phyloP scores from a whole-genome alignment of 2,113 vertebrate species.

The Engraulis encrasicolus region DNA sequence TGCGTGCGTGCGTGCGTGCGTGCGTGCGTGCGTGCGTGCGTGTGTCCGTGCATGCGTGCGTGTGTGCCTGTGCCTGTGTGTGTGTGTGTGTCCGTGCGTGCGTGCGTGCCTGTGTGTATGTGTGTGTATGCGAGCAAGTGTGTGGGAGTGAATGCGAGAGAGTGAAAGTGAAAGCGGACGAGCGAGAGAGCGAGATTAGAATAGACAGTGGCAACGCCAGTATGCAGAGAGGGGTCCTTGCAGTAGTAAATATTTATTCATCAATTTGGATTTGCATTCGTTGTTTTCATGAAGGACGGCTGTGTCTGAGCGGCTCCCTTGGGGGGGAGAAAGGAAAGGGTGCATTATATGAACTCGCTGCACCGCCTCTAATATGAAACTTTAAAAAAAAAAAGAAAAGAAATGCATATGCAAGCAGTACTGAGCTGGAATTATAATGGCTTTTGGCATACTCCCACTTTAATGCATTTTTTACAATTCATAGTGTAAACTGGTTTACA shows the following conservation, averaged over 20 bases:
- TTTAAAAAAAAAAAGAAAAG: too few relatives aligned
- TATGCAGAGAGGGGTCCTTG: conserved; percentile 20
- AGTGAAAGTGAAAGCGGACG: background rate
- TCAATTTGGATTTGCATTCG: conserved; percentile 44
- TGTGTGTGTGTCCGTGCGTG: too few relatives aligned
- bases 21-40: conserved; percentile 19
- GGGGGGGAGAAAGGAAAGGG: background rate
- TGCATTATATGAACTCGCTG: conserved; percentile 15
- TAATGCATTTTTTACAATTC: conserved; percentile 7
- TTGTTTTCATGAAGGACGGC: conserved; percentile 35
- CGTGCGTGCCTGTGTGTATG: conserved; percentile 26
- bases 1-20: conserved; percentile 23
- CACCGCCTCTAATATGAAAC: background rate
- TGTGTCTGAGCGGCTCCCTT: conserved; percentile 4
- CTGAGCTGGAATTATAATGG: background rate
- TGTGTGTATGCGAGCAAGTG: background rate
- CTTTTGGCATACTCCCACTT: background rate
- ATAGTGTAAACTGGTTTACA: background rate
- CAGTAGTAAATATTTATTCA: conserved; percentile 53
- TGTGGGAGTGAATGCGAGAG: too few relatives aligned
- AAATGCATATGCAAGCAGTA: conserved; percentile 7
- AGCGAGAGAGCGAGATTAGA: conserved; percentile 2
- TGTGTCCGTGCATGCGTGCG: too few relatives aligned
- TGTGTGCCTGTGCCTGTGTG: too few relatives aligned
- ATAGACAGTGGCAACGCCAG: conserved; percentile 6